Evolutionary conservation across 2,113 vertebrate species (phyloP).

Genomic region (Steatornis caripensis): DNA sequence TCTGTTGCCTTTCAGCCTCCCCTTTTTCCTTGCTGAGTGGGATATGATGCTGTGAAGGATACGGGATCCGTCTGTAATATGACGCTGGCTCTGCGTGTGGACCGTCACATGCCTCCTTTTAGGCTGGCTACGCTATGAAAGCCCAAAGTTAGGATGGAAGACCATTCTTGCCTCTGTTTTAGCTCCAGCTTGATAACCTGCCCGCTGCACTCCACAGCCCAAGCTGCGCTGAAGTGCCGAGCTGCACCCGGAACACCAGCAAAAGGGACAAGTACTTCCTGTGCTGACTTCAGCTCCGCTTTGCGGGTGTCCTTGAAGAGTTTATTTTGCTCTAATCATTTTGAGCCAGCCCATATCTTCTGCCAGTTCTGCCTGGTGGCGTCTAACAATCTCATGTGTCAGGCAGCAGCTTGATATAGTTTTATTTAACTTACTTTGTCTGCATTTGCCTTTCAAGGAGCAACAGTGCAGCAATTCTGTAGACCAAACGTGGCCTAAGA

Average conservation of each 20-base stretch:
- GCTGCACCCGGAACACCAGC: not conserved
- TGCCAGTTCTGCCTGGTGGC: not conserved
- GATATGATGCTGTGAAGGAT: not conserved
- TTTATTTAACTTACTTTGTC: not conserved
- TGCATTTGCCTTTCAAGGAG: conserved; percentile 7
- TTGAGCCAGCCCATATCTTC: not conserved
- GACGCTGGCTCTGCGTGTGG: accelerated
- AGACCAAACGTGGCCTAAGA: not conserved
- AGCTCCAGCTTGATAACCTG: accelerated
- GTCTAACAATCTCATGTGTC: not conserved
- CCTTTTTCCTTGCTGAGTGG: not conserved
- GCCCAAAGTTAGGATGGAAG: not conserved
- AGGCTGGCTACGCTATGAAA: accelerated
- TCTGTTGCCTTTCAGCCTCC: not conserved
- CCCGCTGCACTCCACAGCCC: accelerated
- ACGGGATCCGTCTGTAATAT: not conserved
- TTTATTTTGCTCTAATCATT: not conserved
- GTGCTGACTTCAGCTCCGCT: not conserved
- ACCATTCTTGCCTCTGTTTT: not conserved
- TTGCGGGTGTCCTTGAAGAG: not conserved
- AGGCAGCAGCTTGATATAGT: not conserved
- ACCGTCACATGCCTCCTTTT: not conserved
- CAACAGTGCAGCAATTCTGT: not conserved
- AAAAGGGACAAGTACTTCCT: not conserved
- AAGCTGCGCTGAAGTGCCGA: not conserved